Percentiles rank a stretch among this genome's conserved stretches.
Conservation (phyloP, 2,113 vertebrate genomes). For the Mixornis gularis region DNA sequence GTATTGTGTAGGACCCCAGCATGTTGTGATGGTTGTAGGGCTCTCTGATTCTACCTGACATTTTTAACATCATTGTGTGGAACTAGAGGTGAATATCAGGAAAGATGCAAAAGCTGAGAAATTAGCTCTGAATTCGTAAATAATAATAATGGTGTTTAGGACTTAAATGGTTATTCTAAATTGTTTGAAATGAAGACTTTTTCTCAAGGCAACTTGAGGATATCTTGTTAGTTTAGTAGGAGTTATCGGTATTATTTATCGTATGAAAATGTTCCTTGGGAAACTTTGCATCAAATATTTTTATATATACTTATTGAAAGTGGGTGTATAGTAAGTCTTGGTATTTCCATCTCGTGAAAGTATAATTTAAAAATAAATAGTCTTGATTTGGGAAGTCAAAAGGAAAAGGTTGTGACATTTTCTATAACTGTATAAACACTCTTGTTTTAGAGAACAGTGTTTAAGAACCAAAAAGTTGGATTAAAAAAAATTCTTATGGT, state of each 20-base stretch:
- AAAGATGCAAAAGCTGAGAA: not conserved
- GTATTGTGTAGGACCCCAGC: not conserved
- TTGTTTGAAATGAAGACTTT: not conserved
- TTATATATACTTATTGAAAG: conserved; percentile 41
- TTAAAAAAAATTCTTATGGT: not conserved
- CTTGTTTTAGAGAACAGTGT: conserved; percentile 4
- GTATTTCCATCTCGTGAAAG: conserved; percentile 34
- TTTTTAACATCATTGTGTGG: not conserved
- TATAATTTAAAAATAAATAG: conserved; percentile 45
- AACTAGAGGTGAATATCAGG: not conserved
- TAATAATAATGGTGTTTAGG: not conserved
- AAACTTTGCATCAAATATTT: conserved; percentile 45
- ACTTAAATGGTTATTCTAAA: not conserved
- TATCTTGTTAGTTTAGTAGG: conserved; percentile 9
- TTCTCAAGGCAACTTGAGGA: conserved; percentile 6
- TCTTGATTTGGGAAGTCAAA: conserved; percentile 43
- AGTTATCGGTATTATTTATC: conserved; percentile 27
- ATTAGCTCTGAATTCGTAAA: not conserved
- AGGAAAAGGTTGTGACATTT: conserved; percentile 55
- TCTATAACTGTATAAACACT: conserved; percentile 23
- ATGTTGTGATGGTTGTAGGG: not conserved
- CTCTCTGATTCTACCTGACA: not conserved
- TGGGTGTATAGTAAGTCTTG: conserved; percentile 42
- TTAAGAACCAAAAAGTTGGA: not conserved
- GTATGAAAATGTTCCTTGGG: conserved; percentile 6